phyloP scores from a whole-genome alignment of 2,888 invertebrate species.

The Drosophila quasianomalipes region DNA sequence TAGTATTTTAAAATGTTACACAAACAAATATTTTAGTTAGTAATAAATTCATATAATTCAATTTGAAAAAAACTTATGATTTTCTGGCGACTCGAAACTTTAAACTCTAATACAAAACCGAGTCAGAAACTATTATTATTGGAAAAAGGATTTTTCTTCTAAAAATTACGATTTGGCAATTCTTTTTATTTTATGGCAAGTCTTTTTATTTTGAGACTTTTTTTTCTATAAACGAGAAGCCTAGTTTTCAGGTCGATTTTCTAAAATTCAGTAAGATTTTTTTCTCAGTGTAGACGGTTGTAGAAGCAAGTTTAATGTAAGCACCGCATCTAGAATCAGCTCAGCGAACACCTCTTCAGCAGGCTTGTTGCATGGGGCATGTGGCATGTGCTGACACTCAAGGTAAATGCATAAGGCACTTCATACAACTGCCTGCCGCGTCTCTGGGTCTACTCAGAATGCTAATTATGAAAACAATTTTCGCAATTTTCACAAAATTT shows the following conservation, averaged over 20 bases:
- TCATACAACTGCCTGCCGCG: neutral
- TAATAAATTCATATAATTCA: too few relatives aligned
- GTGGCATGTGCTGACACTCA: slow-evolving; percentile 7
- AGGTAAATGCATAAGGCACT: slow-evolving; percentile 15
- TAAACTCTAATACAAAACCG: too few relatives aligned
- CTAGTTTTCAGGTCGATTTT: neutral
- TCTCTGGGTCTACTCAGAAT: slow-evolving; percentile 51
- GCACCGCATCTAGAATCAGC: neutral
- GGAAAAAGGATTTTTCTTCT: too few relatives aligned
- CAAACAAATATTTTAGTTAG: too few relatives aligned
- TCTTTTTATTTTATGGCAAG: too few relatives aligned
- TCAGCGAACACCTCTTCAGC: neutral
- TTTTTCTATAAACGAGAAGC: too few relatives aligned
- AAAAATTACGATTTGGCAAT: too few relatives aligned
- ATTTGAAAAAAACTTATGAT: too few relatives aligned
- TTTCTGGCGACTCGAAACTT: too few relatives aligned
- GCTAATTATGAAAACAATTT: slow-evolving; percentile 78
- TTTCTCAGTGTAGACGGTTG: neutral
- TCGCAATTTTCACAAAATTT: slow-evolving; percentile 53
- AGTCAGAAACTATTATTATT: too few relatives aligned
- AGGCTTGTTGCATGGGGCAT: slow-evolving; percentile 9
- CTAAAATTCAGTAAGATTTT: neutral
- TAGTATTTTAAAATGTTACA: too few relatives aligned
- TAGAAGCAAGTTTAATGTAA: neutral
- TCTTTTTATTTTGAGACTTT: neutral